Conservation (phyloP, 2,888 invertebrate genomes). For the Drosophila greeni region DNA sequence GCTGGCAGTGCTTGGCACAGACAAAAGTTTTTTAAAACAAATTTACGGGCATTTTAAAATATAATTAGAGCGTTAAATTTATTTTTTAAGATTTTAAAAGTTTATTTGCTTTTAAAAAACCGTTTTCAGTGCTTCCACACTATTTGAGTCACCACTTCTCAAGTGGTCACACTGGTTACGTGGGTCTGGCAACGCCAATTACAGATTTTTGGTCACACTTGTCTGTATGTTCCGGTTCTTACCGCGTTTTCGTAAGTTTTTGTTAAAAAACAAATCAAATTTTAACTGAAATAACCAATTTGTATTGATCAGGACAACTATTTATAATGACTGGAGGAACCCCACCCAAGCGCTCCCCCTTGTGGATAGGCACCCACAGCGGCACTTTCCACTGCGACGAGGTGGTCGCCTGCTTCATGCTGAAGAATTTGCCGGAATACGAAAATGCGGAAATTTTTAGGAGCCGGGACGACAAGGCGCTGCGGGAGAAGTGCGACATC, state of each 20-base stretch:
- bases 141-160: no score
- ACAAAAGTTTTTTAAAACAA: not conserved
- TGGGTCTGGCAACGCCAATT: not conserved
- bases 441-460: conserved; percentile 89
- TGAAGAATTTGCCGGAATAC: conserved; percentile 89
- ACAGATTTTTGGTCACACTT: not conserved
- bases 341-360: conserved; percentile 54
- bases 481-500: conserved; percentile 89
- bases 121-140: conserved; percentile 10
- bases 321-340: conserved; percentile 47
- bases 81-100: not conserved
- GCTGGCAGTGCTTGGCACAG: conserved; percentile 37
- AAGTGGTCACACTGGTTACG: not conserved
- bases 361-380: conserved; percentile 75
- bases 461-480: conserved; percentile 81
- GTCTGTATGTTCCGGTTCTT: conserved; percentile 38
- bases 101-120: not conserved
- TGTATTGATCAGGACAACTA: not conserved
- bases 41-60: not conserved
- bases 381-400: conserved; percentile 77
- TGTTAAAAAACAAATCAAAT: not conserved
- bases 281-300: not conserved
- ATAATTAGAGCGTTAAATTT: not conserved
- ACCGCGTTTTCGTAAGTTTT: conserved; percentile 49
- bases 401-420: conserved; percentile 92